Evolutionary conservation across 2,888 invertebrate genomes (phyloP).

Genomic region (Poecilus cupreus): DNA sequence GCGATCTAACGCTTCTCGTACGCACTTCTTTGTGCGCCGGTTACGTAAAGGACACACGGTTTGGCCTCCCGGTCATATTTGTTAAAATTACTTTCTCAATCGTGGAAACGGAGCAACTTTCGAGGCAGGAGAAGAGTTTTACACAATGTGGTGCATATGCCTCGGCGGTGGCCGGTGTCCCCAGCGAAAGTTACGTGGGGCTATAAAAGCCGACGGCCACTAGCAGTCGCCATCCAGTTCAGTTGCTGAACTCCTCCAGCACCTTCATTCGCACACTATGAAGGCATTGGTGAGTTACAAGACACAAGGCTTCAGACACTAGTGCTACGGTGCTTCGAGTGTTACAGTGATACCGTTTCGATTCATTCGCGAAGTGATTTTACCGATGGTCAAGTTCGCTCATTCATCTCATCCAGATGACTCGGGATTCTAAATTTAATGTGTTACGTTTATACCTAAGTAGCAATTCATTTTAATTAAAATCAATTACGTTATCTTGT

Average conservation of each 20-base stretch:
- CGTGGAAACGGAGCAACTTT: conserved; percentile 66
- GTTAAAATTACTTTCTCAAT: conserved; percentile 70
- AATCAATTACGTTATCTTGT: background rate
- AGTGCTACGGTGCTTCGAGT: conserved; percentile 18
- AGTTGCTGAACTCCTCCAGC: conserved; percentile 74
- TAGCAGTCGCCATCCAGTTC: conserved; percentile 76
- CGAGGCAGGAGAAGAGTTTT: conserved; percentile 68
- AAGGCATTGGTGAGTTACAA: conserved; percentile 76
- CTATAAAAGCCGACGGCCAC: conserved; percentile 76
- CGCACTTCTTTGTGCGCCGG: conserved; percentile 57
- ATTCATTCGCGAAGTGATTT: background rate
- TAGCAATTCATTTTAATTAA: background rate
- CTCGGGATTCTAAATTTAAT: background rate
- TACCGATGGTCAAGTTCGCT: background rate
- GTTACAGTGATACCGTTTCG: background rate
- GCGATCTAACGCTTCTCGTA: conserved; percentile 42
- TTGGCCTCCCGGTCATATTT: conserved; percentile 63
- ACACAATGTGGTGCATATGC: conserved; percentile 67
- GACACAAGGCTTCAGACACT: too few relatives aligned
- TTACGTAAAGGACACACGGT: conserved; percentile 70
- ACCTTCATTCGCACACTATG: conserved; percentile 70
- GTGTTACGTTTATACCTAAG: background rate
- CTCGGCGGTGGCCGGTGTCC: conserved; percentile 69
- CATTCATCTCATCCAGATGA: background rate
- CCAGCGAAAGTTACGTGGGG: conserved; percentile 76